Evolutionary conservation across 2,888 invertebrate genomes (phyloP).

Genomic region (Apotomis capreana): DNA sequence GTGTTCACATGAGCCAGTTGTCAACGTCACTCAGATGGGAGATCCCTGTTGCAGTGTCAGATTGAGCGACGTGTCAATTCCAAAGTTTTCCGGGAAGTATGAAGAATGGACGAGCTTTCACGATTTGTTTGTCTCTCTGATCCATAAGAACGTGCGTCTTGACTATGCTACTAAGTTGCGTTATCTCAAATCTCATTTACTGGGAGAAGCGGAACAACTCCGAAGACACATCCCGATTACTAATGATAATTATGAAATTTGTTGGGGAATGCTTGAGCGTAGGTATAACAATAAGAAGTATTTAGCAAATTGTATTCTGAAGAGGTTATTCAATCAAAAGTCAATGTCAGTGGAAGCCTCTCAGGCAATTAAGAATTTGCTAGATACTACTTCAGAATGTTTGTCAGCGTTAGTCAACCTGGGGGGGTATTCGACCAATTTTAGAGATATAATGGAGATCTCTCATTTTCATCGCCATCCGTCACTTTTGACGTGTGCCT

Average conservation of each 20-base stretch:
- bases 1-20: too few species aligned
- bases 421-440: too few species aligned
- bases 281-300: constrained; percentile 47
- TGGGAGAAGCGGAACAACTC: not conserved
- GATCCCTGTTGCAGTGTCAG: too few species aligned
- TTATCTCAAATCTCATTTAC: too few species aligned
- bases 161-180: too few species aligned
- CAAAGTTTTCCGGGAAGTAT: constrained; percentile 24
- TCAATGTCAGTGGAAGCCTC: constrained; percentile 41
- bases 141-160: constrained; percentile 1
- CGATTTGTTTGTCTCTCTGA: constrained; percentile 26
- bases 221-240: constrained; percentile 41
- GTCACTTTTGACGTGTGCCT: too few species aligned
- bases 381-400: too few species aligned
- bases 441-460: too few species aligned
- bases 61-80: not conserved
- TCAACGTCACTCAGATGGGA: too few species aligned
- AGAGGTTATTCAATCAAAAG: constrained; percentile 42
- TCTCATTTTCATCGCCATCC: too few species aligned
- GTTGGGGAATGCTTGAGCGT: constrained; percentile 43
- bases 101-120: constrained; percentile 32
- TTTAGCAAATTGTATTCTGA: constrained; percentile 42
- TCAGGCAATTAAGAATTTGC: constrained; percentile 13
- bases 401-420: too few species aligned
- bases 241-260: constrained; percentile 41